Percentiles rank a stretch among this genome's conserved stretches.
Conservation (phyloP, 2,113 vertebrate species). For the Spizaetus ornatus region DNA sequence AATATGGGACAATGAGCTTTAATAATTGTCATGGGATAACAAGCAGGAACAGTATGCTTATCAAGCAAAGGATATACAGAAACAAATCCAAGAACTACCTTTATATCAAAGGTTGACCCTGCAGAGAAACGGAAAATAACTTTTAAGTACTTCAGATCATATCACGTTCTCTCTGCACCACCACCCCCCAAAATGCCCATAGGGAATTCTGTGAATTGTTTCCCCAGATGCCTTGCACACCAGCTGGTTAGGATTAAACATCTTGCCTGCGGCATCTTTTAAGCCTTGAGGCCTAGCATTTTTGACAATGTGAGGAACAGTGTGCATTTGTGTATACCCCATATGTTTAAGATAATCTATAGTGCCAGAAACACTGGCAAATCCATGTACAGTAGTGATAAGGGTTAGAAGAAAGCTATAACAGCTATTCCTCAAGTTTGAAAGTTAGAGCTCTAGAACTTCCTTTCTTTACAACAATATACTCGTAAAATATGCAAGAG, state of each 20-base stretch:
- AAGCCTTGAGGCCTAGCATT: not conserved
- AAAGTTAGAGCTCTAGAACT: not conserved
- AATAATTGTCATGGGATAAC: not conserved
- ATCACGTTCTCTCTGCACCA: not conserved
- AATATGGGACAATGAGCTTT: not conserved
- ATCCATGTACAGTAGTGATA: not conserved
- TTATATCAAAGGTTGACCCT: not conserved
- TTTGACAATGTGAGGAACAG: not conserved
- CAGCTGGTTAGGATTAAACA: slow-evolving; percentile 41
- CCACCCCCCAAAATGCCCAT: not conserved
- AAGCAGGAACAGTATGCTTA: not conserved
- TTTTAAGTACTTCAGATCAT: not conserved
- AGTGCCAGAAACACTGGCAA: not conserved
- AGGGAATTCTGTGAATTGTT: slow-evolving; percentile 34
- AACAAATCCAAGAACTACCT: not conserved
- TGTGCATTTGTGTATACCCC: not conserved
- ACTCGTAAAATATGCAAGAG: not conserved
- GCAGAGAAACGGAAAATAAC: not conserved
- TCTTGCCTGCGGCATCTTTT: slow-evolving; percentile 2
- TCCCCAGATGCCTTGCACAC: slow-evolving; percentile 21
- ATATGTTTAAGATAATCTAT: not conserved
- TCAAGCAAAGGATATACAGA: not conserved
- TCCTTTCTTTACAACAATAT: not conserved
- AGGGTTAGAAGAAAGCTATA: not conserved
- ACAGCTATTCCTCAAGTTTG: not conserved